These are phyloP conservation scores for Ramphastos sulfuratus DNA, from an alignment of 2,113 vertebrate genomes.

Conservation along the genomic window DNA sequence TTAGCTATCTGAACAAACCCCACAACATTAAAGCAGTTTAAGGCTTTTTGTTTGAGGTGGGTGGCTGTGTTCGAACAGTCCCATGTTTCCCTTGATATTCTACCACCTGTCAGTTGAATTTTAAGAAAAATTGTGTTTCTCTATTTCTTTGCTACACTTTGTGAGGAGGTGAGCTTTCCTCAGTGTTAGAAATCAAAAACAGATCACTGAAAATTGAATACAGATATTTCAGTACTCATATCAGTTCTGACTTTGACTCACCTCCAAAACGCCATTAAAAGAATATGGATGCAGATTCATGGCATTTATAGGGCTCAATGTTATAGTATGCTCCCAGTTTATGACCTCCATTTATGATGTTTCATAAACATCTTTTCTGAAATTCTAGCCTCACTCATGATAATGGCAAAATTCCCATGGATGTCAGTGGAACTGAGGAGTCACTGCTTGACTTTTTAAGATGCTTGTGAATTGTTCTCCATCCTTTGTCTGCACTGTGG, in stretches of 20 bases:
- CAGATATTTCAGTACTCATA: neutral
- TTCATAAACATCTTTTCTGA: slow-evolving; percentile 10
- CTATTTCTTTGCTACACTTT: neutral
- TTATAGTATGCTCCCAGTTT: neutral
- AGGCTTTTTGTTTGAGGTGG: neutral
- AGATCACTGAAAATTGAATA: neutral
- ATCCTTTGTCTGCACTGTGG: neutral
- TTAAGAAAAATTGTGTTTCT: neutral
- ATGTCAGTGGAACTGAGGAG: neutral
- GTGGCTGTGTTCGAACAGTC: neutral
- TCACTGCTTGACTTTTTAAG: neutral
- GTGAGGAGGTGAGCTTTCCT: neutral
- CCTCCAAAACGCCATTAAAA: neutral
- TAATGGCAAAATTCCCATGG: neutral
- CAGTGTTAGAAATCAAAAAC: neutral
- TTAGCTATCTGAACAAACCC: neutral
- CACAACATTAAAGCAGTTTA: neutral
- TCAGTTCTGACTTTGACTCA: neutral
- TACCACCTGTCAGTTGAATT: neutral
- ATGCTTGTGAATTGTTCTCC: neutral
- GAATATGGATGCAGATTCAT: neutral
- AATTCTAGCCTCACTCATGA: neutral
- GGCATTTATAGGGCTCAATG: neutral
- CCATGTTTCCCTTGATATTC: neutral
- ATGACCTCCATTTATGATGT: neutral